phyloP scores from a whole-genome alignment of 1,140 invertebrate genomes.

The Oppia nitens region DNA sequence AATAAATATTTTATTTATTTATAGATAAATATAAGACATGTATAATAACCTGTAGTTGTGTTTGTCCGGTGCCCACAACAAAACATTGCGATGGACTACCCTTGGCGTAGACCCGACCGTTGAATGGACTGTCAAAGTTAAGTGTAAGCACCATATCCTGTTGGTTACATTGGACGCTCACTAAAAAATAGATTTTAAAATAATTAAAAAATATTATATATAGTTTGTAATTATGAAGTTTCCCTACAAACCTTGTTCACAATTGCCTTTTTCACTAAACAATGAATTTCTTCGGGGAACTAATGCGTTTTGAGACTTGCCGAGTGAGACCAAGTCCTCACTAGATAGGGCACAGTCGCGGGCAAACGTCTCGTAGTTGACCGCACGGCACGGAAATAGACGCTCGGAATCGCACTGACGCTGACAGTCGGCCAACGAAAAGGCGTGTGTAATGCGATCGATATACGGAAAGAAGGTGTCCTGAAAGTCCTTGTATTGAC shows the following conservation, averaged over 20 bases:
- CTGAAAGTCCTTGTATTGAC: slow-evolving; percentile 32
- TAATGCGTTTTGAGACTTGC: slow-evolving; percentile 14
- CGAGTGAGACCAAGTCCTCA: slow-evolving; percentile 30
- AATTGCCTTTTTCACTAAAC: slow-evolving; percentile 33
- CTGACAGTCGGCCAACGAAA: slow-evolving; percentile 29
- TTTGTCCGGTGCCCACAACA: slow-evolving; percentile 33
- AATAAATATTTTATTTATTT: not conserved
- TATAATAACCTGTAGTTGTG: slow-evolving; percentile 23
- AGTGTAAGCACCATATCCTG: slow-evolving; percentile 36
- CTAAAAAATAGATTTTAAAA: slow-evolving; percentile 23
- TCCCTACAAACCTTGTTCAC: slow-evolving; percentile 31
- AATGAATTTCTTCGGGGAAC: slow-evolving; percentile 26
- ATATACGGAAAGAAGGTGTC: slow-evolving; percentile 31
- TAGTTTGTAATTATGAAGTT: not conserved
- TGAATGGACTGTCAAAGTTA: slow-evolving; percentile 33
- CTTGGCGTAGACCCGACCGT: slow-evolving; percentile 36
- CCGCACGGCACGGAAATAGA: slow-evolving; percentile 31
- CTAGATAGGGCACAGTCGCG: slow-evolving; percentile 33
- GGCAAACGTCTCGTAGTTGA: slow-evolving; percentile 26
- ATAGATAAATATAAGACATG: not conserved
- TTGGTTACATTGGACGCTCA: slow-evolving; percentile 35
- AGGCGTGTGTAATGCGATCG: slow-evolving; percentile 25
- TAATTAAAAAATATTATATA: too few relatives aligned
- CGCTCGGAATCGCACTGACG: slow-evolving; percentile 32
- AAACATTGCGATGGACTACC: slow-evolving; percentile 36